These are phyloP conservation scores for Caenorhabditis sp. DNA, from an alignment of 2,888 invertebrate species.

Conservation along the genomic window DNA sequence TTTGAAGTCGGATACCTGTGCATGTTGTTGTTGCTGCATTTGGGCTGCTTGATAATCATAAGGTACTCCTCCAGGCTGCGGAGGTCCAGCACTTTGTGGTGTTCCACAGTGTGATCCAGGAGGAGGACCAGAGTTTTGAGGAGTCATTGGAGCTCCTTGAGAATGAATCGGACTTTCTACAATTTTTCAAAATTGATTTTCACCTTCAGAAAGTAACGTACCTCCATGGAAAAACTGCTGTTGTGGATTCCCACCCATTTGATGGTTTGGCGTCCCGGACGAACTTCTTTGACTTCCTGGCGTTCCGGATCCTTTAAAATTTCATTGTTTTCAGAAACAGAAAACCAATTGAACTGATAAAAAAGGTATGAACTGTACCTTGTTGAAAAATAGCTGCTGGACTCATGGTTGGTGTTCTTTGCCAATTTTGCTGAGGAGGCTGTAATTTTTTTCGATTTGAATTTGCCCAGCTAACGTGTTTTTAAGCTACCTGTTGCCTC, in stretches of 20 bases:
- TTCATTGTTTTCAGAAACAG: too few species aligned
- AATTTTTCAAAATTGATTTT: too few species aligned
- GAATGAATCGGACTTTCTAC: constrained; percentile 58
- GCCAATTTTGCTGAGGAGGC: constrained; percentile 44
- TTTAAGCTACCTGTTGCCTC: constrained; percentile 37
- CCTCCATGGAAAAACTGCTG: constrained; percentile 51
- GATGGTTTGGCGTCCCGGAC: constrained; percentile 53
- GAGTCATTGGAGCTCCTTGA: constrained; percentile 66
- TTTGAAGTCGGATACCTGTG: constrained; percentile 18
- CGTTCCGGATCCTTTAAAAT: constrained; percentile 47
- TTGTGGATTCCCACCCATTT: constrained; percentile 17
- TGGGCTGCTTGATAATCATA: constrained; percentile 52
- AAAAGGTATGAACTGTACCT: constrained; percentile 5
- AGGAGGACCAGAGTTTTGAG: constrained; percentile 43
- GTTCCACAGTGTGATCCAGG: constrained; percentile 45
- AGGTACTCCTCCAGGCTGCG: constrained; percentile 1
- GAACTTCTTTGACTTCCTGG: constrained; percentile 59
- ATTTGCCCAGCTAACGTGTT: not conserved
- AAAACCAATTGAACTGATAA: not conserved
- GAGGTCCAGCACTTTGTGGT: constrained; percentile 29
- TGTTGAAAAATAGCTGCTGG: constrained; percentile 46
- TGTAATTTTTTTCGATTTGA: not conserved
- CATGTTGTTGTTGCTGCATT: constrained; percentile 60
- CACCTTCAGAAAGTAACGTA: too few species aligned
- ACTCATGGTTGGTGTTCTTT: constrained; percentile 59